Evolutionary conservation across 2,888 invertebrate genomes (phyloP), one percentile per base, ranked within the genome.

Genomic region (Drosophila setosimentum): DNA sequence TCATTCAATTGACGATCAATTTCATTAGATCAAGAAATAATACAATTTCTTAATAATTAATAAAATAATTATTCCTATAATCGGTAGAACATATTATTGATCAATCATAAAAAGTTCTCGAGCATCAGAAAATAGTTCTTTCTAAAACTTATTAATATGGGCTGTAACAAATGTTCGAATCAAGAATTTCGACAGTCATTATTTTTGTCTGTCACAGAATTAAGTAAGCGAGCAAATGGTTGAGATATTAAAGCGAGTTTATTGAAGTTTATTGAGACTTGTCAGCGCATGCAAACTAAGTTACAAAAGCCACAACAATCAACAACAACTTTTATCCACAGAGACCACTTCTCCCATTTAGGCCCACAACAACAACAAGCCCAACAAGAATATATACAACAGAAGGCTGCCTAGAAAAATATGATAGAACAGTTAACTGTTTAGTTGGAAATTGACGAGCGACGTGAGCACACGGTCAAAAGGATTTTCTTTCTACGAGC

Each of bases 251-350:
- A 87, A 82, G 67, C 69, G 80, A 82, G 74, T 83, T 83, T 88
- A 89, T 89, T 88, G 82, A 85, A 88, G 89, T 87, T 88, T 89
- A 88, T 87, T 88, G 79, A 74, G 63, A 76, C 79, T 89, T 89
- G 90, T 89, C 89, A 83, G 80, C 87, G 76, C 88, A 89, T 88
- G 84, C 86, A 78, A 84, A 64, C 72, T 66, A 68, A 78, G 67
- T 78, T 70, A 65, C 62, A 72, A 67, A 76, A 40, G 42, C 70
- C 69, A 71, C 62, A 71, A 79, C 63, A 68, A 73, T 55, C 66
- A 68, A 73, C 66, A 75, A 68, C 57, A 67, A 68, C 29, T 57
- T 69, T 69, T 65, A 35, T 63, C 71, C 74, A 8, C 62, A 53
- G 40, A 61, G 50, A 55, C 18, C 27, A 40, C 30, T 71, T 61